Evolutionary conservation across 2,797 vertebrate species (phyloP), one percentile per base, ranked within the genome.

Genomic region (Bufotes viridis): DNA sequence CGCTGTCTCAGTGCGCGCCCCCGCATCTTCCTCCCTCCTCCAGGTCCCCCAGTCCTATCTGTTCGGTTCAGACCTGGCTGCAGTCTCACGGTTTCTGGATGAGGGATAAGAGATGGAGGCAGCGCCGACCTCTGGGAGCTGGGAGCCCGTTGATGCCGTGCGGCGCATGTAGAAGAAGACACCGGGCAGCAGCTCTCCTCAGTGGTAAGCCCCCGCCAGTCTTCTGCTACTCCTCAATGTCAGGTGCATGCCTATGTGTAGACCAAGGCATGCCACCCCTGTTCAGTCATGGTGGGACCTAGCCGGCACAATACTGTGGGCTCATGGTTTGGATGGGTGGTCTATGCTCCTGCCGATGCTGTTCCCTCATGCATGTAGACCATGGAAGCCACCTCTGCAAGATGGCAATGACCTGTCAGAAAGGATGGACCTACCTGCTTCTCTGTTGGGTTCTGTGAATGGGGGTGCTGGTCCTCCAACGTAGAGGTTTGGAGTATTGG

Each of bases 41-140:
- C 85, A 69, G 78, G 78, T 72, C 53, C 85, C 34, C 63, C 51
- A 55, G 85, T 78, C 76, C 78, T 58, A 53, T 85, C 82, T 78
- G 55, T 1, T 63, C 42, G 24, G 51, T 53, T 51, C 57, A 76
- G 26, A 57, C 49, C 87, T 61, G 69, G 82, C 82, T 85, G 82
- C 87, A 80, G 57, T 70, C 60, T 78, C 22, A 67, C 61, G 80
- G 22, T 57, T 89, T 58, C 22, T 82, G 88, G 69, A 72, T 80
- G 51, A 60, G 88, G 84, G 83, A 42, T 42, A 5, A 85, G 88
- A 82, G 84, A 89, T 86, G 88, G 88, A 86, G 80, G 88, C 72
- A 86, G 84, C 88, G 53, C 79, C 70, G 84, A 86, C 60, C 58
- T 67, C 69, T n/a, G 83, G 78, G 83, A 82, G 87, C 82, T 78